A percentile compares a stretch with the other conserved stretches of the same genome.
Evolutionary conservation across 2,888 invertebrate species (phyloP).

Genomic region (Dryocosmus kuriphilus): DNA sequence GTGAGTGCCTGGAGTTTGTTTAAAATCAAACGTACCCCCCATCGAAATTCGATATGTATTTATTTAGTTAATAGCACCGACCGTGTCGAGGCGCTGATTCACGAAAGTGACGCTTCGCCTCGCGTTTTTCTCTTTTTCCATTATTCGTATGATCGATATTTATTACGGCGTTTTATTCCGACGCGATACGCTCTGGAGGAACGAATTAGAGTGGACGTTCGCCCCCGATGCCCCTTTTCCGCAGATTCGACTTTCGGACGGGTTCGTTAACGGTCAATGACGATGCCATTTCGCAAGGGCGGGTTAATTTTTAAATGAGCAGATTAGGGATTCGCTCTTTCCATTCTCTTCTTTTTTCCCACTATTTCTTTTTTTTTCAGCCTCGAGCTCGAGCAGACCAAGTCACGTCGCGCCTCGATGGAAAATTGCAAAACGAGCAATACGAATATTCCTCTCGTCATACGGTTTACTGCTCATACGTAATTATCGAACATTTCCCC

Average conservation of each 20-base stretch:
- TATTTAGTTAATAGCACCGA: slow-evolving; percentile 33
- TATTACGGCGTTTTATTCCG: slow-evolving; percentile 44
- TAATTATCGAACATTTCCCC: slow-evolving; percentile 68
- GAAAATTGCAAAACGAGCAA: slow-evolving; percentile 58
- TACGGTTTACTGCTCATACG: slow-evolving; percentile 67
- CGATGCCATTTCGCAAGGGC: slow-evolving; percentile 30
- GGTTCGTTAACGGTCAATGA: slow-evolving; percentile 43
- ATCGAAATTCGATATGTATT: slow-evolving; percentile 33
- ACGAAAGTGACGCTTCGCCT: slow-evolving; percentile 26
- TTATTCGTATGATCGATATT: slow-evolving; percentile 44
- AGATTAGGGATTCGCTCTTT: slow-evolving; percentile 45
- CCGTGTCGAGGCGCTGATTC: slow-evolving; percentile 4
- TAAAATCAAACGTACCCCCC: neutral
- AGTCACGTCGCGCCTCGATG: slow-evolving; percentile 46
- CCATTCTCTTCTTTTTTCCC: slow-evolving; percentile 42
- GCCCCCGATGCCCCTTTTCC: slow-evolving; percentile 34
- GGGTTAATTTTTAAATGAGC: slow-evolving; percentile 44
- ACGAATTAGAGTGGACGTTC: slow-evolving; percentile 21
- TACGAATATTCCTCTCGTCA: slow-evolving; percentile 54
- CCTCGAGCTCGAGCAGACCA: slow-evolving; percentile 39
- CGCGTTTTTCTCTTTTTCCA: slow-evolving; percentile 4
- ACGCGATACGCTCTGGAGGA: slow-evolving; percentile 8
- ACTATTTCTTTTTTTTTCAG: slow-evolving; percentile 4
- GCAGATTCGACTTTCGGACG: slow-evolving; percentile 41
- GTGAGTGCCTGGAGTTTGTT: slow-evolving; percentile 18